Evolutionary conservation across 2,888 invertebrate species (phyloP).

Genomic region (Orthonychiurus folsomi): DNA sequence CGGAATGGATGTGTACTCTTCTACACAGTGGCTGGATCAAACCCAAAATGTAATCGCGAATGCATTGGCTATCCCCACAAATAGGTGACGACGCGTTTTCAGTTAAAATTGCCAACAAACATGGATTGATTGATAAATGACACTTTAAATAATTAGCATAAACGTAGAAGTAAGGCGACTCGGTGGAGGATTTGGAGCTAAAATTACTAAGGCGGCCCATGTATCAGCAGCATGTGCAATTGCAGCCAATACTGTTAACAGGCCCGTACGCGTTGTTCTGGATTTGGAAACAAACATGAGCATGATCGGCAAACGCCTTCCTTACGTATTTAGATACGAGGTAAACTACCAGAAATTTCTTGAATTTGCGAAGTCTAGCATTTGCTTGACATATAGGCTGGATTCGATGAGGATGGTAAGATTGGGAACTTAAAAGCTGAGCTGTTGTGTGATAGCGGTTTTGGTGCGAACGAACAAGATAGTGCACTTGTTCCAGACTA

Average conservation of each 20-base stretch:
- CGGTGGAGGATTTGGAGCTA: constrained; percentile 72
- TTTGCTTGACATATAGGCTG: constrained; percentile 14
- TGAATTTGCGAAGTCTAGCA: background rate
- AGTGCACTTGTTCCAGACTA: constrained; percentile 43
- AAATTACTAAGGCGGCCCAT: constrained; percentile 56
- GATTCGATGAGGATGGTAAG: constrained; percentile 49
- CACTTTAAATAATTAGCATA: constrained; percentile 42
- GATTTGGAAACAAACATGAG: constrained; percentile 41
- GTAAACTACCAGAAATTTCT: background rate
- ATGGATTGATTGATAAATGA: background rate
- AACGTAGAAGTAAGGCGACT: constrained; percentile 61
- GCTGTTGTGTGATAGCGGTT: constrained; percentile 49
- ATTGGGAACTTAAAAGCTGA: constrained; percentile 56
- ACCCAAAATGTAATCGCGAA: constrained; percentile 52
- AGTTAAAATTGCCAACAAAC: background rate
- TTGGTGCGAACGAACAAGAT: constrained; percentile 49
- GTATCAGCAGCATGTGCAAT: constrained; percentile 60
- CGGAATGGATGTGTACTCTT: constrained; percentile 55
- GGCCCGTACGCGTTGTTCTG: constrained; percentile 63
- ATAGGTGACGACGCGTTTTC: constrained; percentile 47
- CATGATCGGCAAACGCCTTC: constrained; percentile 4
- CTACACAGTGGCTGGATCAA: constrained; percentile 58
- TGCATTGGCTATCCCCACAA: constrained; percentile 51
- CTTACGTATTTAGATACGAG: background rate
- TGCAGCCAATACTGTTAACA: constrained; percentile 55